A percentile compares a stretch with the other conserved stretches of the same genome.
Conservation (phyloP, 2,113 vertebrate species). For the Sylvietta virens region DNA sequence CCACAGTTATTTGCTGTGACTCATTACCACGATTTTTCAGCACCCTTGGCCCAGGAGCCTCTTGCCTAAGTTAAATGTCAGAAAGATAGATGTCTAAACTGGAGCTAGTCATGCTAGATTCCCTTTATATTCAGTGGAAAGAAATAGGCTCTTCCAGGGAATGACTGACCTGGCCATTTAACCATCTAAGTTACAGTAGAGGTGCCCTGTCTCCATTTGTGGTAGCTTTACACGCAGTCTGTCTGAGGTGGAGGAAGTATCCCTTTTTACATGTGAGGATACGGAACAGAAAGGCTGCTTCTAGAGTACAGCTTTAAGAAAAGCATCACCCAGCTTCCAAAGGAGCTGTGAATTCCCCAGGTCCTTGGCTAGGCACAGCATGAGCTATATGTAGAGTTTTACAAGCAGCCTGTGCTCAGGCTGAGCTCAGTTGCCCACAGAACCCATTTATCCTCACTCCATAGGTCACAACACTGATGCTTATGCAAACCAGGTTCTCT, state of each 20-base stretch:
- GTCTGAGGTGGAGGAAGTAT: not conserved
- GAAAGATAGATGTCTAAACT: constrained; percentile 33
- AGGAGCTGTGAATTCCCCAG: not conserved
- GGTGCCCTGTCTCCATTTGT: not conserved
- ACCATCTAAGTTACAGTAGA: not conserved
- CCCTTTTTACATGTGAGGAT: not conserved
- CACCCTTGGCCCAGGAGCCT: not conserved
- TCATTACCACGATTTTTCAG: not conserved
- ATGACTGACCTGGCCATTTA: constrained; percentile 31
- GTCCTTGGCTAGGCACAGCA: not conserved
- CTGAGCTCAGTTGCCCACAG: not conserved
- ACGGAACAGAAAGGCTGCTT: not conserved
- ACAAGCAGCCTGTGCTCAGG: not conserved
- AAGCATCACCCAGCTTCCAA: not conserved
- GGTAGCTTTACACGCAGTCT: not conserved
- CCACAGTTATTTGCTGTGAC: not conserved
- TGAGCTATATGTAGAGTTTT: not conserved
- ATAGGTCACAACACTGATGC: not conserved
- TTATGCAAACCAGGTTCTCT: not conserved
- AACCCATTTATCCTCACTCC: not conserved
- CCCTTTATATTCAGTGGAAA: constrained; percentile 6
- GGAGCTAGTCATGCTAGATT: not conserved
- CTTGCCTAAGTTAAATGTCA: constrained; percentile 26
- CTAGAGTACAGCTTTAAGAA: not conserved
- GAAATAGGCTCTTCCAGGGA: not conserved